phyloP scores from a whole-genome alignment of 2,113 vertebrate species.

The pig (Sus scrofa) region T2T-Sscrofa CM000816.6:68400001-68400500 shows the following conservation, averaged over 20 bases:
- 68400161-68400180: not conserved
- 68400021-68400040: not conserved
- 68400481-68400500: no score
- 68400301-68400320: not conserved
- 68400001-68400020: not conserved
- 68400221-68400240: constrained; percentile 54
- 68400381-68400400: fast-evolving
- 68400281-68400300: not conserved
- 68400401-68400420: not conserved
- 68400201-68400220: constrained; percentile 3
- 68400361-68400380: not conserved
- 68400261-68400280: not conserved
- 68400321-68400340: not conserved
- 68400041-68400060: not conserved
- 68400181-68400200: constrained; percentile 65
- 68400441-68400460: no score
- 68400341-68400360: not conserved
- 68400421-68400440: not conserved
- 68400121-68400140: fast-evolving
- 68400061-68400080: not conserved
- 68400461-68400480: no score
- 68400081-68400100: not conserved
- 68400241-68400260: not conserved
- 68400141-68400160: constrained; percentile 50
- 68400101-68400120: not conserved